A percentile compares a stretch with the other conserved stretches of the same genome.
Evolutionary conservation across 2,797 vertebrate species (phyloP).

Genomic region (Numenius phaeopus): DNA sequence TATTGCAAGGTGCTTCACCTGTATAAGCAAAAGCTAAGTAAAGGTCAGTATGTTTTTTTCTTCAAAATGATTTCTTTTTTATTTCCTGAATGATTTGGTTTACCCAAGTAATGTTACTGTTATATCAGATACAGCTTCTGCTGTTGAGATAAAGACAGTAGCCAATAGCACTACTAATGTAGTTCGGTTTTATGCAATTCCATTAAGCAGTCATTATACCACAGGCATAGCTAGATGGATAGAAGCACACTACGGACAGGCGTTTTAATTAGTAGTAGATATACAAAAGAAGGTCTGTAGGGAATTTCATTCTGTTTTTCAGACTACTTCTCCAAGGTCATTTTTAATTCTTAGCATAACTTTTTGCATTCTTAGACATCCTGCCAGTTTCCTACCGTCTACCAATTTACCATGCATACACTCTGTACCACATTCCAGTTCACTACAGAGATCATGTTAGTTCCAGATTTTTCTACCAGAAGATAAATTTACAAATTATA

Average conservation of each 20-base stretch:
- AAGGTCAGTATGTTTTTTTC: neutral
- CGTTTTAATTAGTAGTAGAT: neutral
- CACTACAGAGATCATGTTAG: neutral
- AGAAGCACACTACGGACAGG: neutral
- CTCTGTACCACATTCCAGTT: neutral
- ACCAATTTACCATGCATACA: neutral
- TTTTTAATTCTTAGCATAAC: neutral
- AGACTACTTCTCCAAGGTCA: neutral
- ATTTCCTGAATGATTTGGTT: neutral
- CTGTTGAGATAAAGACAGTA: neutral
- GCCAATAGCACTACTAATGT: neutral
- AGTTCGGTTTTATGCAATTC: neutral
- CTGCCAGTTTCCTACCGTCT: neutral
- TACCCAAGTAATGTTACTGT: neutral
- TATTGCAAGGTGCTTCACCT: neutral
- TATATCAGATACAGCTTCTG: neutral
- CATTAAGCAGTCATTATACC: neutral
- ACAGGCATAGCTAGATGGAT: neutral
- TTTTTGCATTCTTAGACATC: neutral
- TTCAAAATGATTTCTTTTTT: neutral
- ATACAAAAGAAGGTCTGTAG: neutral
- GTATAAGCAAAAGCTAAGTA: neutral
- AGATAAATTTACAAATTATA: neutral
- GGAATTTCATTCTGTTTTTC: neutral
- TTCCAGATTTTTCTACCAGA: neutral